Percentiles rank a stretch among this genome's conserved stretches.
Evolutionary conservation across 2,888 invertebrate genomes (phyloP).

Genomic region (Augochlorella aurata): DNA sequence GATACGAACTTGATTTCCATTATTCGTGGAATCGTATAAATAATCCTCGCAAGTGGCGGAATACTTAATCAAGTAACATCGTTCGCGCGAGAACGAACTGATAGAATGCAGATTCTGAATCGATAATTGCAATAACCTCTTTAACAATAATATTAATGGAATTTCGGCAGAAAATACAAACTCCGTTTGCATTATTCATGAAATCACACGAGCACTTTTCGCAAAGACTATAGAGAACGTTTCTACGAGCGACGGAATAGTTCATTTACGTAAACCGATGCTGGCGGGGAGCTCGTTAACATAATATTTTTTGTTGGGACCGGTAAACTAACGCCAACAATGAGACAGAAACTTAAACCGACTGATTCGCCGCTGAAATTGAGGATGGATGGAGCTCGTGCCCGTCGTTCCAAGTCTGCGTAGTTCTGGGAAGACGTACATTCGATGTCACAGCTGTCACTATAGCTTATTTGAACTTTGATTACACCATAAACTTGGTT

Average conservation of each 20-base stretch:
- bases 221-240: no score
- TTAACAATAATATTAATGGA: no score
- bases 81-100: not conserved
- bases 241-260: no score
- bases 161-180: no score
- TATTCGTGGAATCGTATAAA: not conserved
- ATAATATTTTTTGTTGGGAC: not conserved
- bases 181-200: not conserved
- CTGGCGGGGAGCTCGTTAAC: not conserved
- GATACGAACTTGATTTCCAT: not conserved
- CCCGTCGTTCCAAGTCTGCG: slow-evolving; percentile 29
- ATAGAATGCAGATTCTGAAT: not conserved
- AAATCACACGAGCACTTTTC: not conserved
- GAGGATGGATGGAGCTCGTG: slow-evolving; percentile 34
- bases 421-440: slow-evolving; percentile 61
- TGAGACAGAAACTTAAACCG: not conserved
- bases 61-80: not conserved
- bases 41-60: not conserved
- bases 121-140: no score
- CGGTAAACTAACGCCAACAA: not conserved
- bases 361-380: slow-evolving; percentile 2
- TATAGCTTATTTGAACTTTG: slow-evolving; percentile 70
- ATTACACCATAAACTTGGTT: slow-evolving; percentile 71
- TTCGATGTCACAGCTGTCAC: slow-evolving; percentile 68
- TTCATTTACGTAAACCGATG: not conserved